Conservation (phyloP, 2,113 vertebrate genomes). For the Ptychochromis oligacanthus region DNA sequence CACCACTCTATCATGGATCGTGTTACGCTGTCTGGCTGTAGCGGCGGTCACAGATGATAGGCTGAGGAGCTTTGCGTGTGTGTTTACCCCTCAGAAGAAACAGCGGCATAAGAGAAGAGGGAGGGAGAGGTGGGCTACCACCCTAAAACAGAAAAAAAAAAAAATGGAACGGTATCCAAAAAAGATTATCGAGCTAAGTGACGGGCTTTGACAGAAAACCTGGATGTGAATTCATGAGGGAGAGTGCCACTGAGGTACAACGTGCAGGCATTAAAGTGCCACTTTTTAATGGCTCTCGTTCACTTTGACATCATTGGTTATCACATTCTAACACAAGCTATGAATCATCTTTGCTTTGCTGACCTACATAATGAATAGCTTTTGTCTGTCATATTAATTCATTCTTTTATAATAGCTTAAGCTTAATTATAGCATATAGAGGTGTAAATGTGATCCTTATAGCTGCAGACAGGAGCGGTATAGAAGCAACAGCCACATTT, state of each 20-base stretch:
- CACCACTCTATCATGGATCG: slow-evolving; percentile 85
- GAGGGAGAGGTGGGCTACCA: slow-evolving; percentile 72
- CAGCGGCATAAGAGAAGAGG: slow-evolving; percentile 60
- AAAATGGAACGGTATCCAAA: slow-evolving; percentile 34
- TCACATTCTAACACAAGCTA: neutral
- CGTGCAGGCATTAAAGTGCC: slow-evolving; percentile 28
- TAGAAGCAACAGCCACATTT: neutral
- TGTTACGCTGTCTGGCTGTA: slow-evolving; percentile 87
- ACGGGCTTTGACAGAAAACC: slow-evolving; percentile 33
- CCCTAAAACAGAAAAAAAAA: slow-evolving; percentile 47
- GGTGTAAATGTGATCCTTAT: neutral
- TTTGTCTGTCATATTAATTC: neutral
- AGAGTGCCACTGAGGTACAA: neutral
- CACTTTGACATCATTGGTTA: slow-evolving; percentile 31
- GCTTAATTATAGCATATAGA: neutral
- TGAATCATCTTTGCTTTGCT: slow-evolving; percentile 23
- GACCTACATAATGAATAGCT: neutral
- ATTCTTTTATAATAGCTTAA: slow-evolving; percentile 8
- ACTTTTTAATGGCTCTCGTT: slow-evolving; percentile 12
- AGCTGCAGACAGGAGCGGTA: slow-evolving; percentile 12
- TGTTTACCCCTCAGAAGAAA: slow-evolving; percentile 69
- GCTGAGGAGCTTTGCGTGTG: slow-evolving; percentile 81
- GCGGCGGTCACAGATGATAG: slow-evolving; percentile 86
- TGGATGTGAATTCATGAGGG: slow-evolving; percentile 26
- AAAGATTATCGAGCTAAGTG: slow-evolving; percentile 44